A percentile compares a stretch with the other conserved stretches of the same genome.
phyloP scores from a whole-genome alignment of 1,140 invertebrate genomes.

The Temnothorax longispinosus region DNA sequence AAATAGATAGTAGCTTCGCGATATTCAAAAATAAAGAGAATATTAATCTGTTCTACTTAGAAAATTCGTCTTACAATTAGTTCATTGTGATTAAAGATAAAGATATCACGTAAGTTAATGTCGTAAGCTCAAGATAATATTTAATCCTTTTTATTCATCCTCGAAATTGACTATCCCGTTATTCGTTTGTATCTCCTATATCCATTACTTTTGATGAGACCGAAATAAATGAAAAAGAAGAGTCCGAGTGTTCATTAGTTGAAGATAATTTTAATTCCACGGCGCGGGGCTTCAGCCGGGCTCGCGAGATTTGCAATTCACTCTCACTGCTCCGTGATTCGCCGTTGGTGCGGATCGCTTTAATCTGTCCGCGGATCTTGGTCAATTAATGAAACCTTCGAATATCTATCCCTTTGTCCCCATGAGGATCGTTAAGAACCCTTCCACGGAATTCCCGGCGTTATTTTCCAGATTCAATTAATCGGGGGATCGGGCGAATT shows the following conservation, averaged over 20 bases:
- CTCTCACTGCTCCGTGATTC: slow-evolving; percentile 43
- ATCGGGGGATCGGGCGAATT: slow-evolving; percentile 65
- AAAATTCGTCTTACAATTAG: not conserved
- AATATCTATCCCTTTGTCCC: slow-evolving; percentile 56
- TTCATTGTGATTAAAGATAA: not conserved
- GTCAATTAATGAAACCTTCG: slow-evolving; percentile 73
- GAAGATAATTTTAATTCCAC: slow-evolving; percentile 64
- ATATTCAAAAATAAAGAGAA: not conserved
- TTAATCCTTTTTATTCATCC: slow-evolving; percentile 10
- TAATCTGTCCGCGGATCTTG: slow-evolving; percentile 70
- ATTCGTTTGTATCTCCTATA: slow-evolving; percentile 9
- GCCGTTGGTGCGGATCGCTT: slow-evolving; percentile 57
- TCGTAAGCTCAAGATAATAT: not conserved
- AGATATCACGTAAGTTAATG: not conserved
- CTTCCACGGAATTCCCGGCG: slow-evolving; percentile 50
- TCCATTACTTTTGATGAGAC: not conserved
- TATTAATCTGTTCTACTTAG: not conserved
- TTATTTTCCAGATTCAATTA: slow-evolving; percentile 74
- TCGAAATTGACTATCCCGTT: not conserved
- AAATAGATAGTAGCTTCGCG: too few species aligned
- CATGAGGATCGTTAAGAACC: slow-evolving; percentile 63
- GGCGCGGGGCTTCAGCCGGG: not conserved
- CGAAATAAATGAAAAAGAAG: slow-evolving; percentile 28
- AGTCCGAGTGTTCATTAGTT: slow-evolving; percentile 30
- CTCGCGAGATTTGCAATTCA: slow-evolving; percentile 69